These are phyloP conservation scores for Petromus typicus DNA, from an alignment of 2,113 vertebrate genomes.

Conservation along the genomic window DNA sequence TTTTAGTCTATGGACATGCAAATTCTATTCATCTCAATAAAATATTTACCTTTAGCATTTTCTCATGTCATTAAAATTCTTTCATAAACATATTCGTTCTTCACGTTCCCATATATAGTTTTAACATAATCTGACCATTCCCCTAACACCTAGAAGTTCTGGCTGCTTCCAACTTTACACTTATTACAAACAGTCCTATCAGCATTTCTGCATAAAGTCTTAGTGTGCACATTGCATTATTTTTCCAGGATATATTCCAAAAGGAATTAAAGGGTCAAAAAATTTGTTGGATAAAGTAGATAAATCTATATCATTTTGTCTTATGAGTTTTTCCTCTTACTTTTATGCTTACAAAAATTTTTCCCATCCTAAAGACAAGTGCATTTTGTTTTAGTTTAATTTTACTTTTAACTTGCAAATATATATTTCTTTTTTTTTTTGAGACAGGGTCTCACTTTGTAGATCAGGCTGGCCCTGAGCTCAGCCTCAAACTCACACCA, in stretches of 20 bases:
- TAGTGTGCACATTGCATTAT: not conserved
- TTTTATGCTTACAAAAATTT: not conserved
- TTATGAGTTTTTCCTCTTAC: not conserved
- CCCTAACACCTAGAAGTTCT: not conserved
- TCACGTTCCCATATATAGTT: not conserved
- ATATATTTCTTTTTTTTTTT: not conserved
- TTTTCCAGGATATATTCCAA: not conserved
- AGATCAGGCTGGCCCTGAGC: too few species aligned
- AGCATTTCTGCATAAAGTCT: not conserved
- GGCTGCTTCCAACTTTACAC: not conserved
- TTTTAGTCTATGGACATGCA: not conserved
- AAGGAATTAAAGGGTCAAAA: not conserved
- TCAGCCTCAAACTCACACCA: too few species aligned
- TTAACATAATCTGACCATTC: not conserved
- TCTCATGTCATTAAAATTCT: not conserved
- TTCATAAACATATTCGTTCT: conserved; percentile 14
- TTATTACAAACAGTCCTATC: not conserved
- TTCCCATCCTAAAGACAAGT: not conserved
- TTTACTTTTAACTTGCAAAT: conserved; percentile 22
- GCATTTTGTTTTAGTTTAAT: not conserved
- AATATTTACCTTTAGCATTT: conserved; percentile 31
- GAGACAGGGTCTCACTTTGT: too few species aligned
- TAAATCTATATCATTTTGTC: not conserved
- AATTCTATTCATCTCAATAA: conserved; percentile 20
- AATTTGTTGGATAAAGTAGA: conserved; percentile 3